Conservation (phyloP, 2,113 vertebrate genomes). For the Lycocorax pyrrhopterus region DNA sequence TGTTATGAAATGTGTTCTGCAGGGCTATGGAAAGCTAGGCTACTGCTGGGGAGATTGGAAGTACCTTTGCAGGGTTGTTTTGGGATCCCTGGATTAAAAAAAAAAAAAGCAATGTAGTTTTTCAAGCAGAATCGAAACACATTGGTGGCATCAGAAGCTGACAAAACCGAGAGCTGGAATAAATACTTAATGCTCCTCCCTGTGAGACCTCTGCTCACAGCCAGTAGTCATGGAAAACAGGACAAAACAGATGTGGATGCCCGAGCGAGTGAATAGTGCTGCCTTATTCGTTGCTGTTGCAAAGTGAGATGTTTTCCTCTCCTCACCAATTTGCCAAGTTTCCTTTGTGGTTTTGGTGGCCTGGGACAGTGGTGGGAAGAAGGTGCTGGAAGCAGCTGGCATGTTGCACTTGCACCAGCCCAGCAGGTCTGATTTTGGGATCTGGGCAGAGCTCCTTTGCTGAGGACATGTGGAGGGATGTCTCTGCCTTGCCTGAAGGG, state of each 20-base stretch:
- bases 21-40: background rate
- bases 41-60: background rate
- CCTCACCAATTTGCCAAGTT: background rate
- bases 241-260: slow-evolving; percentile 48
- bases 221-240: slow-evolving; percentile 56
- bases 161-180: slow-evolving; percentile 19
- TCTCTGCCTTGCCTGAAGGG: background rate
- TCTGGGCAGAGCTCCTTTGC: background rate
- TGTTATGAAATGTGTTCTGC: background rate
- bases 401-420: accelerated
- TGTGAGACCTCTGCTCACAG: slow-evolving; percentile 48
- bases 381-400: background rate
- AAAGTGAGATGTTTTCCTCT: background rate
- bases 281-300: background rate
- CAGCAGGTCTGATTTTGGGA: background rate
- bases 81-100: background rate
- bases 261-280: background rate
- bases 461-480: background rate
- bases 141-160: slow-evolving; percentile 35
- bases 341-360: background rate
- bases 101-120: background rate
- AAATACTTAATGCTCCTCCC: slow-evolving; percentile 51
- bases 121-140: background rate
- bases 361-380: background rate
- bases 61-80: background rate